Evolutionary conservation across 2,797 vertebrate species (phyloP), one percentile per base, ranked within the genome.

Genomic region (Triplophysa yarkandensis): DNA sequence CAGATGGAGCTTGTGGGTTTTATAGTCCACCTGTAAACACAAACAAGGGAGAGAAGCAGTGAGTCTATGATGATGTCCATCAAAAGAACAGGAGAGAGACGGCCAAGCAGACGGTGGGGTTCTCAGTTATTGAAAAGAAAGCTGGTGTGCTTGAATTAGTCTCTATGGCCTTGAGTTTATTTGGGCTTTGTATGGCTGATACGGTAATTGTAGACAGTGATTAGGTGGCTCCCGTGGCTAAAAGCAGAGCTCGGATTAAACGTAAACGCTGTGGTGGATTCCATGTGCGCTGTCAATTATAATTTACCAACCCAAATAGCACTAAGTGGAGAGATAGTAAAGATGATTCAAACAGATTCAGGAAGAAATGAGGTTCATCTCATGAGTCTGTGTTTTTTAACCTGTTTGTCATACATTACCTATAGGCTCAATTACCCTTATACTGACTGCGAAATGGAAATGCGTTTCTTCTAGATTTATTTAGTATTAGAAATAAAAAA

Each of bases 21-120:
- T 61, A 61, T 57, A 57, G 48, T 66, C 21, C 30, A 50, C 43
- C 23, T 68, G 73, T 75, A 68, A 75, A 75, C 64, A 68, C 73
- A 75, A 75, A 65, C 60, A 28, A 48, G 10, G 39, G 46, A 30
- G 30, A 36, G 21, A 76, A 25, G 48, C 23, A 68, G 41, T 9
- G 44, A 46, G 66, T 57, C n/a, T 44, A 57, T 60, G 76, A 60
- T 52, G 74, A 74, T 70, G 60, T 74, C 72, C 60, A 39, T 74
- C 21, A 50, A 28, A 60, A 21, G 54, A 21, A 48, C 57, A 55
- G 23, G 43, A 44, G 41, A 4, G 43, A 17, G 16, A 44, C 17
- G 5, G 5, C 16, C 17, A 4, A 6, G 17, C 17, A 16, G 17
- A 19, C 57, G 25, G 28, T 74, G 52, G 72, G 63, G 67, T 67